Conservation (phyloP, 1,140 invertebrate genomes). For the Drosophila neocordata region DNA sequence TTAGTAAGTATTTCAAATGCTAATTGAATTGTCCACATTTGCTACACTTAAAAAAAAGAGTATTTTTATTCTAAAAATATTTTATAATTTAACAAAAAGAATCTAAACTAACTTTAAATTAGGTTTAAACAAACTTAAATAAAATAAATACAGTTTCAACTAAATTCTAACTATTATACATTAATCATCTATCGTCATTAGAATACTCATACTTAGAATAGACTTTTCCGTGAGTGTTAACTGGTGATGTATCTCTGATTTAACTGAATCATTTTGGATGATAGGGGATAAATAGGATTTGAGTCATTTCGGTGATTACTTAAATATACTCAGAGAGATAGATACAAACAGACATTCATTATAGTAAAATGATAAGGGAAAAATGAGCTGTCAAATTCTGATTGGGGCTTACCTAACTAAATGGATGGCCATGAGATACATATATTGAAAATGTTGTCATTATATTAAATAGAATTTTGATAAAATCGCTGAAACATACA, state of each 20-base stretch:
- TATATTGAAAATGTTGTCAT: constrained; percentile 6
- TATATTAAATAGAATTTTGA: background rate
- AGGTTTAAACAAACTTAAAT: too few species aligned
- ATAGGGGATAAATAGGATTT: background rate
- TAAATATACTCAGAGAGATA: background rate
- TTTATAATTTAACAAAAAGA: too few species aligned
- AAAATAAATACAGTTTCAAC: too few species aligned
- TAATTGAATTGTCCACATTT: constrained; percentile 38
- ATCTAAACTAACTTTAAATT: background rate
- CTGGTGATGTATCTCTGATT: background rate
- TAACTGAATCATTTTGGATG: constrained; percentile 1
- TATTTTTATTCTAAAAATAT: background rate
- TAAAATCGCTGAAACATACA: background rate
- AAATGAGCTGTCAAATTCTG: constrained; percentile 3
- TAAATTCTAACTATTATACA: too few species aligned
- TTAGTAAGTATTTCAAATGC: constrained; percentile 25
- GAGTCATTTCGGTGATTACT: constrained; percentile 1
- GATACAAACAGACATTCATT: background rate
- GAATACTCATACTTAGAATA: background rate
- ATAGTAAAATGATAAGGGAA: background rate
- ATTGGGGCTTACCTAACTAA: background rate
- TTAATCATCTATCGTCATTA: too few species aligned
- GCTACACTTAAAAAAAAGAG: background rate
- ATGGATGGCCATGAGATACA: constrained; percentile 1
- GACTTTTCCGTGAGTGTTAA: background rate